A percentile compares a stretch with the other conserved stretches of the same genome.
Conservation (phyloP, 2,113 vertebrate genomes). For the Myxocyprinus asiaticus region DNA sequence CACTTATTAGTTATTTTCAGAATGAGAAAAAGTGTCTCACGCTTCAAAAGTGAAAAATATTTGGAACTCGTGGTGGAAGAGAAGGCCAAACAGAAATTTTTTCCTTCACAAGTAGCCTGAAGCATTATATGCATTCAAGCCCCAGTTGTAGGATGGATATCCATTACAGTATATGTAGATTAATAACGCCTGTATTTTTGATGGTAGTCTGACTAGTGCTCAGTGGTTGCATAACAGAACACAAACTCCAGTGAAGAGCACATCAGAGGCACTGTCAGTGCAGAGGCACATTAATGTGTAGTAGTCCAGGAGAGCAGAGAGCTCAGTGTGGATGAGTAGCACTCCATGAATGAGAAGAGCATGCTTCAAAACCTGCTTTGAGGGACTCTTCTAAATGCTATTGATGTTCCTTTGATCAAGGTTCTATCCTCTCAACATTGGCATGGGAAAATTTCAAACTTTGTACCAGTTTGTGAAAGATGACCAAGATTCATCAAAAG, state of each 20-base stretch:
- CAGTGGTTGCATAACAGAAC: background rate
- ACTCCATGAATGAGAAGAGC: constrained; percentile 6
- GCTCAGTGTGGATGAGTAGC: background rate
- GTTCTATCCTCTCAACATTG: background rate
- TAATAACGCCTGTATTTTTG: too few species aligned
- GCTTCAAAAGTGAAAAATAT: too few species aligned
- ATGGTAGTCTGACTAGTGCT: too few species aligned
- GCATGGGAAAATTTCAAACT: background rate
- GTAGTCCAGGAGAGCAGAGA: constrained; percentile 17
- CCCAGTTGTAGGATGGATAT: too few species aligned
- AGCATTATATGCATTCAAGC: too few species aligned
- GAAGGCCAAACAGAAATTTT: too few species aligned
- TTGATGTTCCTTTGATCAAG: constrained; percentile 20
- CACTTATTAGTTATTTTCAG: too few species aligned
- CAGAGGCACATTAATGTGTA: constrained; percentile 5
- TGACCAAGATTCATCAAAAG: background rate
- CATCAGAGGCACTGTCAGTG: constrained; percentile 4
- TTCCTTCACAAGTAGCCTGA: too few species aligned
- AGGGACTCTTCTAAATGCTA: constrained; percentile 8
- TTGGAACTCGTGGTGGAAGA: too few species aligned
- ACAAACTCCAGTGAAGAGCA: background rate
- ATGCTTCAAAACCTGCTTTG: background rate
- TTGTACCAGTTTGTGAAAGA: background rate
- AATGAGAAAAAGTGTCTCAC: too few species aligned
- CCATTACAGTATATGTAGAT: too few species aligned